Conservation (phyloP, 2,888 invertebrate species). For the Caenorhabditis parvicauda region DNA sequence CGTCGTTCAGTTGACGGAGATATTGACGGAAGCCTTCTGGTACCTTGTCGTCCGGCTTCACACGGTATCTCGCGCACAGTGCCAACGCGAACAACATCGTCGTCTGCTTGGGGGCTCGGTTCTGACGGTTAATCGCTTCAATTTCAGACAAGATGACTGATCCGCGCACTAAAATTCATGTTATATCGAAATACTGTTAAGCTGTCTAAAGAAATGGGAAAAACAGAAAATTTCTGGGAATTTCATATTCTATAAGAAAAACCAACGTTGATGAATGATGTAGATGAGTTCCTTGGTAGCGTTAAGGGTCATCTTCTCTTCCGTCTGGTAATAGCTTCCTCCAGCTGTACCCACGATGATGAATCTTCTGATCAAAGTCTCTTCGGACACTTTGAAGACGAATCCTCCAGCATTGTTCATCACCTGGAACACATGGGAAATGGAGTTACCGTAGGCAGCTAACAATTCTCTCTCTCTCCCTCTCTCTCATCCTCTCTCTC, state of each 20-base stretch:
- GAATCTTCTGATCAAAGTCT: conserved; percentile 62
- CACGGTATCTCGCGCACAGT: conserved; percentile 68
- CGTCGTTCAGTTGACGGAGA: conserved; percentile 28
- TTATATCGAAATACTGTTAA: no score
- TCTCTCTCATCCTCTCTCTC: conserved; percentile 2
- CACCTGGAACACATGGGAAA: no score
- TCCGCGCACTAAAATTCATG: conserved; percentile 52
- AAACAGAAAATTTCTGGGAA: no score
- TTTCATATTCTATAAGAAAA: not conserved
- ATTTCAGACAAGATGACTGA: conserved; percentile 60
- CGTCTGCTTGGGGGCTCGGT: conserved; percentile 62
- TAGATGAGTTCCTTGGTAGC: conserved; percentile 59
- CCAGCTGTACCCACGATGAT: conserved; percentile 63
- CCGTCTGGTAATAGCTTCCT: conserved; percentile 61
- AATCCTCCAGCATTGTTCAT: conserved; percentile 61
- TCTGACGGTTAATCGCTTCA: conserved; percentile 58
- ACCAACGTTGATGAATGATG: conserved; percentile 57
- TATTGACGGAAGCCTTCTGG: conserved; percentile 26
- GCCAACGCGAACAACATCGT: conserved; percentile 72
- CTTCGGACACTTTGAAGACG: conserved; percentile 61
- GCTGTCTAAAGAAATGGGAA: no score
- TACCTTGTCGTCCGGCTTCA: conserved; percentile 35
- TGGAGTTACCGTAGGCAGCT: not conserved
- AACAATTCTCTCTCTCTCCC: no score
- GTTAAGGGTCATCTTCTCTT: conserved; percentile 59